phyloP scores from a whole-genome alignment of 2,113 vertebrate species.

The Hippopotamus amphibius region DNA sequence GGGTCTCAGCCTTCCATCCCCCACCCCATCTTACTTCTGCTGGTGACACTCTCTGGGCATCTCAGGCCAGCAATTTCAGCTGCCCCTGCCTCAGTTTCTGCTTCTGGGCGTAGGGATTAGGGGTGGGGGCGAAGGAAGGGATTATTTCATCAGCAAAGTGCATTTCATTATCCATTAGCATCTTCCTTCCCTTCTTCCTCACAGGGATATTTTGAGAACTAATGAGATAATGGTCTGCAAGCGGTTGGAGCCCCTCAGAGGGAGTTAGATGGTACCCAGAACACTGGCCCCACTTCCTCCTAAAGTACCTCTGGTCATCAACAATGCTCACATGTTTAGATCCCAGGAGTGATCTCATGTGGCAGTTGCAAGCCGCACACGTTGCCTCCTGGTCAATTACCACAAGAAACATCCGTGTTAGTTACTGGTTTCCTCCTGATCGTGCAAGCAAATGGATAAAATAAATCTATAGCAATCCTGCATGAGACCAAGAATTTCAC shows the following conservation, averaged over 20 bases:
- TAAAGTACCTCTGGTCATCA: background rate
- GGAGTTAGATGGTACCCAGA: background rate
- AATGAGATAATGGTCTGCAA: slow-evolving; percentile 57
- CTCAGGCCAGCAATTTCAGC: background rate
- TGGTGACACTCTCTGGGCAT: background rate
- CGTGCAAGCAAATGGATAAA: background rate
- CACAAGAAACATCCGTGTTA: background rate
- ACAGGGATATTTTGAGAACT: slow-evolving; percentile 39
- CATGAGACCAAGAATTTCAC: background rate
- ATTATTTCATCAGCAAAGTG: background rate
- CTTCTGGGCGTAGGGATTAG: background rate
- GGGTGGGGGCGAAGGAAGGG: background rate
- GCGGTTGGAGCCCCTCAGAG: background rate
- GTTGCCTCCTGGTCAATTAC: background rate
- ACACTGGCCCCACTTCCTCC: background rate
- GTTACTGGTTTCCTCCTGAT: background rate
- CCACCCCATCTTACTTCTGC: background rate
- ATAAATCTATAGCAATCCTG: background rate
- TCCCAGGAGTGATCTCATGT: background rate
- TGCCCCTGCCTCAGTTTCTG: slow-evolving; percentile 49
- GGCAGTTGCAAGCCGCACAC: background rate
- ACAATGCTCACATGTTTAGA: background rate
- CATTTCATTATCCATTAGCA: slow-evolving; percentile 18
- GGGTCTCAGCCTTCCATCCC: background rate
- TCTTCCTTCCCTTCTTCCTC: slow-evolving; percentile 35